Evolutionary conservation across 2,888 invertebrate genomes (phyloP).

Genomic region (Sialis lutaria): DNA sequence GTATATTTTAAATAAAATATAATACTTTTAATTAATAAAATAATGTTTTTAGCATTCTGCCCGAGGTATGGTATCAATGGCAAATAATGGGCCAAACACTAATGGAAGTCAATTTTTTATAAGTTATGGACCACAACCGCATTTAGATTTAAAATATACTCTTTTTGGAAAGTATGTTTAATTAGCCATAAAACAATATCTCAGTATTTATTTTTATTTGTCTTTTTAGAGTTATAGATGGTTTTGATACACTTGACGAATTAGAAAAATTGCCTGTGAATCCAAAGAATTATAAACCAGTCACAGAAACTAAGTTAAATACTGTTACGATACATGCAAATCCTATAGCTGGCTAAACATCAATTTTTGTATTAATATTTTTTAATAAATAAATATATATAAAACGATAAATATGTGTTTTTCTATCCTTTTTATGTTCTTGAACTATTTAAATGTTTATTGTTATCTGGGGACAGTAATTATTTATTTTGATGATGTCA

Average conservation of each 20-base stretch:
- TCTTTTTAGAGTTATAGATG: constrained; percentile 81
- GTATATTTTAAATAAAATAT: constrained; percentile 16
- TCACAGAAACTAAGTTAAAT: constrained; percentile 73
- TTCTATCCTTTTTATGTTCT: constrained; percentile 10
- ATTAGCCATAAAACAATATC: not conserved
- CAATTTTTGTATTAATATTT: not conserved
- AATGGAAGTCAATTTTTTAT: constrained; percentile 98
- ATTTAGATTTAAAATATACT: constrained; percentile 93
- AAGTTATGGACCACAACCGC: constrained; percentile 83
- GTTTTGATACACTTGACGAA: constrained; percentile 88
- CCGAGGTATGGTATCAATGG: constrained; percentile 90
- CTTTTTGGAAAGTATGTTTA: constrained; percentile 76
- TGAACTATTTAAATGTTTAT: not conserved
- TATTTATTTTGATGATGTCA: not conserved
- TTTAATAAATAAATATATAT: not conserved
- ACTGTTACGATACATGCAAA: constrained; percentile 94
- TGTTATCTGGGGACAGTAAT: not conserved
- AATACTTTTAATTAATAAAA: constrained; percentile 1
- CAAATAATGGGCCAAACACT: constrained; percentile 94
- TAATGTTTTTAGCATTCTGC: constrained; percentile 49
- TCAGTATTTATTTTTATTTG: constrained; percentile 5
- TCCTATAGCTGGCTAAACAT: constrained; percentile 64
- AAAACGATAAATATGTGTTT: not conserved
- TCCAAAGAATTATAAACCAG: constrained; percentile 79
- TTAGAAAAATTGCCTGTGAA: constrained; percentile 89